phyloP scores from a whole-genome alignment of 2,888 invertebrate genomes.

The Leistus spinibarbis region DNA sequence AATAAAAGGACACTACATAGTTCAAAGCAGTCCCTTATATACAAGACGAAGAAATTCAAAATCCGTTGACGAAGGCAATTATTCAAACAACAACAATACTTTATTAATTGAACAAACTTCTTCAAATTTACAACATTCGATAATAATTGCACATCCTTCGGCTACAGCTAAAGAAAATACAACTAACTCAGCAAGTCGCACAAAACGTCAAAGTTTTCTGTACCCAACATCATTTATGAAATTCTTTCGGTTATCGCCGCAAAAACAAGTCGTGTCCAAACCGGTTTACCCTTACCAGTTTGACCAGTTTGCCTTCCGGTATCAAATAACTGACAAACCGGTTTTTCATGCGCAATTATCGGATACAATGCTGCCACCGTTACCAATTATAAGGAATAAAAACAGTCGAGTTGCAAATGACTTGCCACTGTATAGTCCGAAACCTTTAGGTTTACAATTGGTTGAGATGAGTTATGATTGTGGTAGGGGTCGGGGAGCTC shows the following conservation, averaged over 20 bases:
- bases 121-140: not conserved
- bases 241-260: conserved; percentile 2
- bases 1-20: conserved; percentile 33
- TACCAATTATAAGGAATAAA: conserved; percentile 15
- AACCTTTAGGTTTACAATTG: conserved; percentile 57
- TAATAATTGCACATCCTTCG: not conserved
- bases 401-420: conserved; percentile 40
- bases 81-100: not conserved
- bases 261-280: conserved; percentile 15
- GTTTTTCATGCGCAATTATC: not conserved
- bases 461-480: conserved; percentile 59
- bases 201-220: conserved; percentile 16
- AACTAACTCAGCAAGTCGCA: conserved; percentile 5
- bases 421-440: conserved; percentile 41
- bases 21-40: conserved; percentile 13
- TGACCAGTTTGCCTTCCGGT: conserved; percentile 15
- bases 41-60: conserved; percentile 24
- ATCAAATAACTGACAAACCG: not conserved
- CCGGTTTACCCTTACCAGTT: conserved; percentile 7
- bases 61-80: not conserved
- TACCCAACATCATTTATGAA: conserved; percentile 6
- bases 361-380: conserved; percentile 9
- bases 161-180: not conserved
- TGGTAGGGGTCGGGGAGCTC: conserved; percentile 59
- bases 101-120: not conserved